Evolutionary conservation across 2,888 invertebrate genomes (phyloP).

Genomic region (Bhutanitis thaidina): DNA sequence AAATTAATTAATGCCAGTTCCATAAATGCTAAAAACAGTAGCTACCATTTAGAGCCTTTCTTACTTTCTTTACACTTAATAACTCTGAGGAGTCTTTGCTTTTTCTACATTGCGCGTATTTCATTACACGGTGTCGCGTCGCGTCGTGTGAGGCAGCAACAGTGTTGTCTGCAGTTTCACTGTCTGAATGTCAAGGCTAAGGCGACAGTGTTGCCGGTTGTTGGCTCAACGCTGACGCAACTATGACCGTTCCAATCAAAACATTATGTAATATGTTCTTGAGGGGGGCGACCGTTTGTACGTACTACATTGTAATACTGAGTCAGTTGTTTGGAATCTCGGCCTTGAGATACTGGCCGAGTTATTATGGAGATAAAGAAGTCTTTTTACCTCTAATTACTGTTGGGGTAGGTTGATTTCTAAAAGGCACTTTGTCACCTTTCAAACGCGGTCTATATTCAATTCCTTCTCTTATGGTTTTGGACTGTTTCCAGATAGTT

Average conservation of each 20-base stretch:
- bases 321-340: background rate
- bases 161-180: background rate
- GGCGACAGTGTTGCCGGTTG: conserved; percentile 32
- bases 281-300: background rate
- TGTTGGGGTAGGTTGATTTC: too few species aligned
- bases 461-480: too few species aligned
- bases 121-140: background rate
- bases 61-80: too few species aligned
- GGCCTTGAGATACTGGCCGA: conserved; percentile 8
- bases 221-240: conserved; percentile 24
- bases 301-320: conserved; percentile 5
- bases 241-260: conserved; percentile 16
- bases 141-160: conserved; percentile 1
- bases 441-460: too few species aligned
- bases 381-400: too few species aligned
- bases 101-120: background rate
- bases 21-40: too few species aligned
- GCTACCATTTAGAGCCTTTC: too few species aligned
- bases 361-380: background rate
- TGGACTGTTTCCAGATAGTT: too few species aligned
- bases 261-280: conserved; percentile 13
- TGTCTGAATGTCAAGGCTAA: conserved; percentile 30
- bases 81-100: too few species aligned
- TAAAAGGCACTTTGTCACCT: too few species aligned
- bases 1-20: too few species aligned